Conservation (phyloP, 1,140 invertebrate genomes). For the Drosophila arawakana region DNA sequence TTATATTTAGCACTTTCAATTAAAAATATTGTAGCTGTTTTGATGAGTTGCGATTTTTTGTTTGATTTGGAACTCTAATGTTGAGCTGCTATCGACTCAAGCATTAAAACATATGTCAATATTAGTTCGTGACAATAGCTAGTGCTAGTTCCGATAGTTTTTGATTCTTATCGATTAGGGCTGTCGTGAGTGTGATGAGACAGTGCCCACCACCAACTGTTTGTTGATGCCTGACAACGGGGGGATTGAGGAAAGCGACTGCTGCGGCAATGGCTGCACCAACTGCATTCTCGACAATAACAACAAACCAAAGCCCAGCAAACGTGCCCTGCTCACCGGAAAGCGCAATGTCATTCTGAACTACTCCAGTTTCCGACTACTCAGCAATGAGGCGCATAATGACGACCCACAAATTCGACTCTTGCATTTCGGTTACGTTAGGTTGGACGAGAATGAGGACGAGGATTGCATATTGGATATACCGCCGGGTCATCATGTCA, state of each 20-base stretch:
- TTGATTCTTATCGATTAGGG: background rate
- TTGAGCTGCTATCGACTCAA: too few relatives aligned
- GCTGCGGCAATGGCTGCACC: slow-evolving; percentile 80
- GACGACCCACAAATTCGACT: slow-evolving; percentile 44
- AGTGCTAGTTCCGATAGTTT: too few relatives aligned
- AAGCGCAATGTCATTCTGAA: slow-evolving; percentile 63
- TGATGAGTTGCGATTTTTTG: too few relatives aligned
- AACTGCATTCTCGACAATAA: slow-evolving; percentile 79
- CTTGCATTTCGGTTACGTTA: slow-evolving; percentile 55
- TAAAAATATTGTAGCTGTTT: too few relatives aligned
- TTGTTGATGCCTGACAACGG: slow-evolving; percentile 10
- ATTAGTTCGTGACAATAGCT: too few relatives aligned
- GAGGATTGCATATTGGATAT: slow-evolving; percentile 62
- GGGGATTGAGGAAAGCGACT: slow-evolving; percentile 54
- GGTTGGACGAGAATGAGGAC: background rate
- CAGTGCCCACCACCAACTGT: slow-evolving; percentile 17
- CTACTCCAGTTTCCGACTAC: slow-evolving; percentile 60
- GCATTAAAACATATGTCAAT: too few relatives aligned
- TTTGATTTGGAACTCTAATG: too few relatives aligned
- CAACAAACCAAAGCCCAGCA: slow-evolving; percentile 52
- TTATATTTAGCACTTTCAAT: too few relatives aligned
- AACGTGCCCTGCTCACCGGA: slow-evolving; percentile 47
- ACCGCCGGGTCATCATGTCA: slow-evolving; percentile 75
- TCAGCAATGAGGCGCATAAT: slow-evolving; percentile 33
- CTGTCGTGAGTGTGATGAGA: background rate